Conservation (phyloP, 2,113 vertebrate species). For the Nesogale talazaci region DNA sequence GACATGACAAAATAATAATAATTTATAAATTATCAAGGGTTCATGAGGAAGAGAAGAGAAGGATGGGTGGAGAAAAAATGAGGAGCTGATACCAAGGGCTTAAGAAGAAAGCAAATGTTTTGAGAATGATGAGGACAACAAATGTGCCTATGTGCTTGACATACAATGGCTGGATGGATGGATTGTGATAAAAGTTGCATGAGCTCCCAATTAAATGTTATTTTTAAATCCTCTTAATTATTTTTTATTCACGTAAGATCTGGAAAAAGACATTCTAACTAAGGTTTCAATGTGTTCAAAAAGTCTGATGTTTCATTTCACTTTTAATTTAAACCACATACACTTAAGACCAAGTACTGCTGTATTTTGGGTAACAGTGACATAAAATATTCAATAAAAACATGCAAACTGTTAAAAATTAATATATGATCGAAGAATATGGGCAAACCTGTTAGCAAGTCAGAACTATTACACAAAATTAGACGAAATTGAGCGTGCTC, state of each 20-base stretch:
- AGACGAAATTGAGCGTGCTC: too few species aligned
- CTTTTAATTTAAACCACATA: slow-evolving; percentile 24
- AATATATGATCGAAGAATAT: slow-evolving; percentile 21
- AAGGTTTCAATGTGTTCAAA: slow-evolving; percentile 38
- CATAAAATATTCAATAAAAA: slow-evolving; percentile 23
- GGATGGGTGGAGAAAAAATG: too few species aligned
- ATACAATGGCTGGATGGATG: too few species aligned
- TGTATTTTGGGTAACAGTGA: neutral
- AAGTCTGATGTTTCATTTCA: neutral
- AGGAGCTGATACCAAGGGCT: too few species aligned
- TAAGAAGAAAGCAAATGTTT: too few species aligned
- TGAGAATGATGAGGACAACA: too few species aligned
- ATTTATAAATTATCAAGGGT: too few species aligned
- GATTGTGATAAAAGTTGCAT: too few species aligned
- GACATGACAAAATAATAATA: too few species aligned
- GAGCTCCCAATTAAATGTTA: too few species aligned
- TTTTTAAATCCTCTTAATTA: slow-evolving; percentile 18
- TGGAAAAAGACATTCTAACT: slow-evolving; percentile 38
- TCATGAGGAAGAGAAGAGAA: too few species aligned
- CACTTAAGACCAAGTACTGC: slow-evolving; percentile 60
- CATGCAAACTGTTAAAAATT: neutral
- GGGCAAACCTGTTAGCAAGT: neutral
- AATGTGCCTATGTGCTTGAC: too few species aligned
- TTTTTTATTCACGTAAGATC: neutral
- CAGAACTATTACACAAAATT: neutral